These are phyloP conservation scores for Ylistrum balloti DNA, from an alignment of 1,140 invertebrate species.

Conservation along the genomic window DNA sequence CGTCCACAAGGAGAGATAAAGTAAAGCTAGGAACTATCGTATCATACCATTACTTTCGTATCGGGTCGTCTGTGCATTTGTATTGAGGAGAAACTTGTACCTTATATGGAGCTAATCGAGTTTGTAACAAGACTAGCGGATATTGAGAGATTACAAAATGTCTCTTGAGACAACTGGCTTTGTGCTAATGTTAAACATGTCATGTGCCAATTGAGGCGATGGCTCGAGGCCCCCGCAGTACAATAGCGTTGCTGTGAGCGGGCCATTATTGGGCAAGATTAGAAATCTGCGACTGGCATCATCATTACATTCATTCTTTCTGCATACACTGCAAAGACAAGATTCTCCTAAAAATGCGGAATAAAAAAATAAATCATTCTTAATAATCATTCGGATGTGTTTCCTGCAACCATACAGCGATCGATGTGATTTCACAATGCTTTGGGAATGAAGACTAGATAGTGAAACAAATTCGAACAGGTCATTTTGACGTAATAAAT, in stretches of 20 bases:
- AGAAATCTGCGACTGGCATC: slow-evolving; percentile 32
- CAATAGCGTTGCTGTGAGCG: slow-evolving; percentile 17
- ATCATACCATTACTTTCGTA: slow-evolving; percentile 20
- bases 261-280: neutral
- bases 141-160: slow-evolving; percentile 34
- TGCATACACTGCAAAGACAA: neutral
- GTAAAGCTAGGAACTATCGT: neutral
- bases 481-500: neutral
- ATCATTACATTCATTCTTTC: neutral
- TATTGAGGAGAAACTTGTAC: slow-evolving; percentile 23
- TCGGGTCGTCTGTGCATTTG: neutral
- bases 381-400: neutral
- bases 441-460: neutral
- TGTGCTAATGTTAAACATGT: slow-evolving; percentile 39
- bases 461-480: neutral
- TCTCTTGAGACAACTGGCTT: slow-evolving; percentile 26
- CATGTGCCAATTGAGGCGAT: slow-evolving; percentile 23
- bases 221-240: neutral
- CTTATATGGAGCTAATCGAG: slow-evolving; percentile 33
- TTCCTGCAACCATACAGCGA: too few species aligned
- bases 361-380: neutral
- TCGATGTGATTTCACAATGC: neutral
- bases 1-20: neutral
- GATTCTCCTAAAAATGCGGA: neutral
- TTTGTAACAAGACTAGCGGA: slow-evolving; percentile 33